A percentile compares a stretch with the other conserved stretches of the same genome.
Evolutionary conservation across 2,113 vertebrate species (phyloP).

Genomic region (Ascaphus truei): DNA sequence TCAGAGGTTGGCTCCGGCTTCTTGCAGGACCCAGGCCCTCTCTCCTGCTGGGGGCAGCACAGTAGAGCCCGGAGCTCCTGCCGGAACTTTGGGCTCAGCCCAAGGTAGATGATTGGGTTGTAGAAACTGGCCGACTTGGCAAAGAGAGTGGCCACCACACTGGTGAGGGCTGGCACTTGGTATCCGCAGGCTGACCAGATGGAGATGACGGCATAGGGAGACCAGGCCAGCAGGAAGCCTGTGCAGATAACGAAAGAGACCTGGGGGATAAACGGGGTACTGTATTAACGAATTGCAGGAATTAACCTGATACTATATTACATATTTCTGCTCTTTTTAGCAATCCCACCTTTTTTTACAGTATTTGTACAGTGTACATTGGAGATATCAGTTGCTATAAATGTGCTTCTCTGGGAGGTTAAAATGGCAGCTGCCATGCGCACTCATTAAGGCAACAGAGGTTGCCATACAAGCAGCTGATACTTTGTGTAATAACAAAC

Average conservation of each 20-base stretch:
- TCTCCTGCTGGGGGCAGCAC: constrained; percentile 40
- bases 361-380: too few relatives aligned
- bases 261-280: constrained; percentile 44
- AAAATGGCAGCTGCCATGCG: too few relatives aligned
- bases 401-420: too few relatives aligned
- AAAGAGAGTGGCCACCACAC: constrained; percentile 42
- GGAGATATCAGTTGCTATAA: too few relatives aligned
- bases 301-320: too few relatives aligned
- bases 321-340: too few relatives aligned
- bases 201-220: constrained; percentile 35
- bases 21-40: constrained; percentile 23
- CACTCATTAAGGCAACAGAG: too few relatives aligned
- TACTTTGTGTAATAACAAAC: too few relatives aligned
- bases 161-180: constrained; percentile 49
- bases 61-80: constrained; percentile 41
- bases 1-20: not conserved
- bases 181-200: constrained; percentile 48
- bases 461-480: too few relatives aligned
- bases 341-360: too few relatives aligned
- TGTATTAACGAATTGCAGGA: too few relatives aligned
- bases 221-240: constrained; percentile 46
- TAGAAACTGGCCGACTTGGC: constrained; percentile 56
- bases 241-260: constrained; percentile 58
- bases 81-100: constrained; percentile 50
- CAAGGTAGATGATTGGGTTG: constrained; percentile 54